phyloP scores from a whole-genome alignment of 2,797 vertebrate genomes.

The Capromys pilorides region DNA sequence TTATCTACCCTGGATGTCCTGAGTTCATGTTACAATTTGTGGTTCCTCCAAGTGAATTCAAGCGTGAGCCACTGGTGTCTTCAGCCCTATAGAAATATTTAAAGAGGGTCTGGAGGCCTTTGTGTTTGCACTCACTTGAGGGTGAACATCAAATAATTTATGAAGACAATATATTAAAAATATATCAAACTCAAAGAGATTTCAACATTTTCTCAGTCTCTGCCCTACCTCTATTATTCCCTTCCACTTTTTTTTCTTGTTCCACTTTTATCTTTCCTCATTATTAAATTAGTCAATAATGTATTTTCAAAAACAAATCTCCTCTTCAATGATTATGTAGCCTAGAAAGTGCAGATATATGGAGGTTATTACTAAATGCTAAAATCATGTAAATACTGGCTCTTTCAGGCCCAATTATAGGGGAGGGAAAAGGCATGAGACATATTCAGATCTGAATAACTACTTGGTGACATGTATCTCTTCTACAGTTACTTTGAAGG shows the following conservation, averaged over 20 bases:
- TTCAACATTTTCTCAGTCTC: constrained; percentile 27
- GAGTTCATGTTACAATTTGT: background rate
- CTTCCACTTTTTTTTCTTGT: background rate
- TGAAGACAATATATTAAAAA: constrained; percentile 51
- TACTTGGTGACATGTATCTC: constrained; percentile 55
- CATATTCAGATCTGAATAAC: constrained; percentile 30
- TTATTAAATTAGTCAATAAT: constrained; percentile 58
- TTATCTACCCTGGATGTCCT: background rate
- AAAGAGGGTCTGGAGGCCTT: constrained; percentile 40
- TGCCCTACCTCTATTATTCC: background rate
- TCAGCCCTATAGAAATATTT: constrained; percentile 38
- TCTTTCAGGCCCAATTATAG: constrained; percentile 16
- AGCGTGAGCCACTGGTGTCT: constrained; percentile 1
- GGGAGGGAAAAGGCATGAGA: constrained; percentile 23
- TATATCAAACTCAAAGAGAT: constrained; percentile 4
- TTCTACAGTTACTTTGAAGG: constrained; percentile 60
- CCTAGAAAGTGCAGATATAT: constrained; percentile 45
- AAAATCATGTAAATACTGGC: constrained; percentile 30
- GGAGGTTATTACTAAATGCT: constrained; percentile 50
- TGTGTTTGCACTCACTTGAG: constrained; percentile 9
- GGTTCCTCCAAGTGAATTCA: constrained; percentile 18
- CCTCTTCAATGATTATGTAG: constrained; percentile 25
- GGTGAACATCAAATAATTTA: background rate
- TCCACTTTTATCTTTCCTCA: constrained; percentile 43
- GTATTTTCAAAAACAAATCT: constrained; percentile 57